Evolutionary conservation across 2,113 vertebrate species (phyloP).

Genomic region (Dicaeum eximium): DNA sequence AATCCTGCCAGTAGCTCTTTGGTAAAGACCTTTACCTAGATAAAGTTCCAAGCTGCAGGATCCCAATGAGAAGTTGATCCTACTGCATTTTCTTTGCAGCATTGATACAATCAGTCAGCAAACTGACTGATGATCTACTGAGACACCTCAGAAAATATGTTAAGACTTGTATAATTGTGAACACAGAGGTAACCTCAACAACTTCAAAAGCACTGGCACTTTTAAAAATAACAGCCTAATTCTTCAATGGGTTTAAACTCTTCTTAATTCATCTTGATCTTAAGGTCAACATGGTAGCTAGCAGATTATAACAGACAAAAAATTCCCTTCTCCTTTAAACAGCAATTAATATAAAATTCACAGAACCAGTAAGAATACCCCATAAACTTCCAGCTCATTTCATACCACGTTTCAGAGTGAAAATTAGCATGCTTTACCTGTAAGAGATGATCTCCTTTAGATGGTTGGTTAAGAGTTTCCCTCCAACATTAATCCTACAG

Average conservation of each 20-base stretch:
- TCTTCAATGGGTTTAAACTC: background rate
- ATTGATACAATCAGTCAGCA: background rate
- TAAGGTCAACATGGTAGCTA: background rate
- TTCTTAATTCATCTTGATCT: background rate
- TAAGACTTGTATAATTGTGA: background rate
- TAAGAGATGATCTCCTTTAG: conserved; percentile 98
- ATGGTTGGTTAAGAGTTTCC: conserved; percentile 96
- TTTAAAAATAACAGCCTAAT: background rate
- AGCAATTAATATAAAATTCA: background rate
- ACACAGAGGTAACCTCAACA: background rate
- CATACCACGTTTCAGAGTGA: background rate
- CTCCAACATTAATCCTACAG: conserved; percentile 92
- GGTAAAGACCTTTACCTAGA: background rate
- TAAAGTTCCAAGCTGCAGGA: background rate
- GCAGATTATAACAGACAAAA: background rate
- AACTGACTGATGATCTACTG: background rate
- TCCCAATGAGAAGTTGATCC: background rate
- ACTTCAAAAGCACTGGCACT: background rate
- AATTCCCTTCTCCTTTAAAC: background rate
- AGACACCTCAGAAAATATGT: background rate
- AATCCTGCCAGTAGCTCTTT: background rate
- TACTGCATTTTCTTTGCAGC: background rate
- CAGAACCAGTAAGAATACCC: background rate
- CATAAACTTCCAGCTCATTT: background rate
- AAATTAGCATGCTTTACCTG: conserved; percentile 74